These are phyloP conservation scores for Mythimna lalbum DNA, from an alignment of 2,888 invertebrate genomes.

Conservation along the genomic window DNA sequence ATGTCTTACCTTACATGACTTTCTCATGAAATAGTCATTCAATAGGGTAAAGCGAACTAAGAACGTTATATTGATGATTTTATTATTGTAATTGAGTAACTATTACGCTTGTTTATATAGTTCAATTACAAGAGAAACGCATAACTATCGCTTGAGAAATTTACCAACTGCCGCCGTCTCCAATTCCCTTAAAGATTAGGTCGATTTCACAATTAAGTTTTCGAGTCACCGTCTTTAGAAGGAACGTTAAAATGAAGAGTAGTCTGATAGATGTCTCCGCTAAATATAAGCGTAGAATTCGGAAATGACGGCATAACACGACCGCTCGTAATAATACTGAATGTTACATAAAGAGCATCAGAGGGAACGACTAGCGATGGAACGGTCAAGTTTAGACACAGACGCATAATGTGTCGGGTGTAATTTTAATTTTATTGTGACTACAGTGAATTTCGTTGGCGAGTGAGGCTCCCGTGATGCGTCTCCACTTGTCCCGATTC, in stretches of 20 bases:
- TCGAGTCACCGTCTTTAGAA: not conserved
- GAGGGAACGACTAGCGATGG: not conserved
- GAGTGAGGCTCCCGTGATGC: too few species aligned
- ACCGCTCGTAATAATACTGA: conserved; percentile 2
- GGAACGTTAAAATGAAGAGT: conserved; percentile 3
- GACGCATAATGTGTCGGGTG: not conserved
- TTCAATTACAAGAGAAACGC: conserved; percentile 1
- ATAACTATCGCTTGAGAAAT: not conserved
- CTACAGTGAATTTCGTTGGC: too few species aligned
- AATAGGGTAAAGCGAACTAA: too few species aligned
- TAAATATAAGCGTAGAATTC: conserved; percentile 41
- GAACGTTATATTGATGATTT: too few species aligned
- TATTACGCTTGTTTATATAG: too few species aligned
- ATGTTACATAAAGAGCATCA: conserved; percentile 11
- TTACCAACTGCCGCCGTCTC: not conserved
- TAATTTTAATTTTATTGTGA: not conserved
- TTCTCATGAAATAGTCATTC: too few species aligned
- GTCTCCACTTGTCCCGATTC: too few species aligned
- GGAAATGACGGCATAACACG: conserved; percentile 39
- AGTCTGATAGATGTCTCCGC: conserved; percentile 26
- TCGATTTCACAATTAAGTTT: not conserved
- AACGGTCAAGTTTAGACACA: conserved; percentile 2
- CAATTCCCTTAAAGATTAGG: not conserved
- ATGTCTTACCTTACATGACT: too few species aligned
- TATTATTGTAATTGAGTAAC: too few species aligned